Conservation (phyloP, 2,888 invertebrate genomes). For the Villa cingulata region DNA sequence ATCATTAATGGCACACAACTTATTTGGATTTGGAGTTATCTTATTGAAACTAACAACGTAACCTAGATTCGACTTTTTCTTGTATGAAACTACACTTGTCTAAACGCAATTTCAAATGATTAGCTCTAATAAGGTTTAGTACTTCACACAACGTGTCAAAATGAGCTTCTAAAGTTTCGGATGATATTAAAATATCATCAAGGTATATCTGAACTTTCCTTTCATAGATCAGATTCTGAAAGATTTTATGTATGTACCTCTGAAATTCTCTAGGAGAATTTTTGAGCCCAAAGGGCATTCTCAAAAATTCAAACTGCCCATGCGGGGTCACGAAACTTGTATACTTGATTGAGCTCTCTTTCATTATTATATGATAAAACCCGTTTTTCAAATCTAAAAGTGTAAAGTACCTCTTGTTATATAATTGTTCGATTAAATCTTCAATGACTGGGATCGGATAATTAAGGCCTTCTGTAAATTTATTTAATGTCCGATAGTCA, state of each 20-base stretch:
- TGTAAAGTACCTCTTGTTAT: background rate
- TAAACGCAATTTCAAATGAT: background rate
- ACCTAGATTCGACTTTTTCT: constrained; percentile 1
- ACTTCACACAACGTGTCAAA: no score
- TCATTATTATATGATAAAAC: background rate
- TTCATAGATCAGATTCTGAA: background rate
- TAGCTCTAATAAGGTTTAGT: no score
- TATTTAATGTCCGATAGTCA: background rate
- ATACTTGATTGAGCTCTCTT: background rate
- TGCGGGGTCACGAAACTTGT: background rate
- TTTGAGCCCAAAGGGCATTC: background rate
- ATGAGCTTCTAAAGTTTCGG: background rate
- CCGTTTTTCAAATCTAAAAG: background rate
- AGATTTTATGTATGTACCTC: background rate
- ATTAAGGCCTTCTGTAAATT: background rate
- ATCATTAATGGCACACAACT: no score
- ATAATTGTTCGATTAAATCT: background rate
- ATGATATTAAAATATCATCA: constrained; percentile 17
- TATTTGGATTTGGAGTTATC: no score
- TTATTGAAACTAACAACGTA: no score
- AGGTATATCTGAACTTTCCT: constrained; percentile 12
- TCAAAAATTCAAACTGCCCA: background rate
- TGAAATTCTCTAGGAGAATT: background rate
- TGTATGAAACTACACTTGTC: constrained; percentile 3
- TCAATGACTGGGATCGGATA: background rate